Evolutionary conservation across 2,888 invertebrate genomes (phyloP).

Genomic region (Busseola fusca): DNA sequence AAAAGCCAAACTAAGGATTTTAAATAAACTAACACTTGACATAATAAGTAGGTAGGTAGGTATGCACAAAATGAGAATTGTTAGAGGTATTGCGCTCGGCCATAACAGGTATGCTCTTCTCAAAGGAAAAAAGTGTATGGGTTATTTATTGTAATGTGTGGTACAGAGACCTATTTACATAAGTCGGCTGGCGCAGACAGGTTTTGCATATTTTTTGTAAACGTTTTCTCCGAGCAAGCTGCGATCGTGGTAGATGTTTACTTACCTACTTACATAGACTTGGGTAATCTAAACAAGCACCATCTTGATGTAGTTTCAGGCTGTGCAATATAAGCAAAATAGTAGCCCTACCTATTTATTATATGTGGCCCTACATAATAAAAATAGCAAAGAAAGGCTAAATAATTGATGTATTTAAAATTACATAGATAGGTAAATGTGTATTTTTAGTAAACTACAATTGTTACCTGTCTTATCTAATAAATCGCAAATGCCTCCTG

Average conservation of each 20-base stretch:
- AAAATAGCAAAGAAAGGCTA: background rate
- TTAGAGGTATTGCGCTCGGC: too few relatives aligned
- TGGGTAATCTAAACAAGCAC: background rate
- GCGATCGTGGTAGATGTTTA: background rate
- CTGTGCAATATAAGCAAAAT: background rate
- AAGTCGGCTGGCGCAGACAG: too few relatives aligned
- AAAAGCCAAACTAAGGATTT: too few relatives aligned
- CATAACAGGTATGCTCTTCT: too few relatives aligned
- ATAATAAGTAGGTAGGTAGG: too few relatives aligned
- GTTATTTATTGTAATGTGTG: too few relatives aligned
- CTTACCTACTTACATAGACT: background rate
- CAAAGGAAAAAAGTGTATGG: too few relatives aligned
- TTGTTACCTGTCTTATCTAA: background rate
- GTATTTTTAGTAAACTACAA: background rate
- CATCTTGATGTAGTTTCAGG: background rate
- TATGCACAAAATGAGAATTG: too few relatives aligned
- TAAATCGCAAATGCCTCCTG: background rate
- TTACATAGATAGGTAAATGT: background rate
- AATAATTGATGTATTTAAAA: background rate
- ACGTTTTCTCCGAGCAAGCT: background rate
- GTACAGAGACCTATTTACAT: too few relatives aligned
- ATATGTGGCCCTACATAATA: background rate
- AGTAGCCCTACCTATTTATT: too few relatives aligned
- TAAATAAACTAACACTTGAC: too few relatives aligned
- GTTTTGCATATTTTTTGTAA: too few relatives aligned